Base-by-base conservation (phyloP, 2,113 vertebrate species). In the Myotis lucifugus region DNA sequence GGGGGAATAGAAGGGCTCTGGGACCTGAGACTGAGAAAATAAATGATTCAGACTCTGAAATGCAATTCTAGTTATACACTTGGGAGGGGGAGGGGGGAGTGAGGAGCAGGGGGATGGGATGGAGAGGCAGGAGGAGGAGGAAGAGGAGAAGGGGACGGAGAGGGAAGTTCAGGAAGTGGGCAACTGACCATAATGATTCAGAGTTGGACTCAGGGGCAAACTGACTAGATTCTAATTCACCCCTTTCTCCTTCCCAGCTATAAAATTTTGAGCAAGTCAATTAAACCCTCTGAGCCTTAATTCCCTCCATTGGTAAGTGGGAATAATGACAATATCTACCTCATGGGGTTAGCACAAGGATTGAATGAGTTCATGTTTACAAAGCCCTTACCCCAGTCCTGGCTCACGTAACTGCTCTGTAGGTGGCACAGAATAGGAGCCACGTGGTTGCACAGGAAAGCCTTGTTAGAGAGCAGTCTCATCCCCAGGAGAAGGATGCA, bases 11-110 rank as follows among this genome's bases (percentile, higher is more conserved):
- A 37, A 89, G 50, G 14, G 70, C 67, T 73, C 59, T 40, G 17
- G 77, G 79, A 64, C 29, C 11, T 23, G 18, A 77, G 64, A 32
- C 0, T 34, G n/a, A 76, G 92, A 59, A 91, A 90, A 40, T 73
- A 8, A 67, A 72, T 74, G 91, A 66, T 88, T 88, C 66, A 46
- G 79, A 81, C 25, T 42, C 91, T 48, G 72, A 85, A 82, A 74
- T 3, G 59, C 15, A 25, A 50, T 42, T 73, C 78, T 9, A 82
- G 48, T 23, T 70, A 4, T 37, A 72, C 37, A 46, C 9, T 4
- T 21, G 74, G 21, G 14, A 27, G 64, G 66, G 23, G 9, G 19
- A 3, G 19, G 9, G 27, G 40, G 32, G 10, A 27, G 23, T 7
- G 6, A 14, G 8, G 3, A 34, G 10, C 12, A 7, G 5, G 56